phyloP scores from a whole-genome alignment of 2,797 vertebrate genomes.

The Cossypha caffra region DNA sequence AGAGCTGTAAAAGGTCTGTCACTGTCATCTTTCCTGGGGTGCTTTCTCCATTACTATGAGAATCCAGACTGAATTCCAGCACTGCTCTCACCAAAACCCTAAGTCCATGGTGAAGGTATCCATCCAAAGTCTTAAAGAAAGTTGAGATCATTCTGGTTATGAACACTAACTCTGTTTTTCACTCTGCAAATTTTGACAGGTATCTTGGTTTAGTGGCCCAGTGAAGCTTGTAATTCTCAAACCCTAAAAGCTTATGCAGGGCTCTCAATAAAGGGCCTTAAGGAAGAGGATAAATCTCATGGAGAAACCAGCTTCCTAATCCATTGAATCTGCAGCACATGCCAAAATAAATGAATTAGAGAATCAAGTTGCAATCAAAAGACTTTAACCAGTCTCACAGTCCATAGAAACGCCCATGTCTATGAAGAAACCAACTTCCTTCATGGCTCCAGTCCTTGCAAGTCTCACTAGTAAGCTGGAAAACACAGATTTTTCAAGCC shows the following conservation, averaged over 20 bases:
- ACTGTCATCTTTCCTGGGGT: rapidly evolving
- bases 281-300: background rate
- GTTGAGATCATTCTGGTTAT: background rate
- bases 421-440: background rate
- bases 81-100: background rate
- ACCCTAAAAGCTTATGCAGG: background rate
- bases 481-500: background rate
- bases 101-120: background rate
- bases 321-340: background rate
- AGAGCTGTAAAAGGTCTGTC: background rate
- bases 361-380: background rate
- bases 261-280: background rate
- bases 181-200: background rate
- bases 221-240: background rate
- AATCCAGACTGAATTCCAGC: background rate
- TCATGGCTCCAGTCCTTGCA: background rate
- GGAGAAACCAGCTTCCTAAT: background rate
- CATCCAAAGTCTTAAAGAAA: background rate
- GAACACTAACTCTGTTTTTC: background rate
- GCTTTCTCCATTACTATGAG: background rate
- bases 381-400: background rate
- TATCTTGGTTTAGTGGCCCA: background rate
- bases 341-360: background rate
- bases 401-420: background rate
- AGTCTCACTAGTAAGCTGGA: background rate